These are phyloP conservation scores for Hucho hucho DNA, from an alignment of 2,113 vertebrate species.

Conservation along the genomic window DNA sequence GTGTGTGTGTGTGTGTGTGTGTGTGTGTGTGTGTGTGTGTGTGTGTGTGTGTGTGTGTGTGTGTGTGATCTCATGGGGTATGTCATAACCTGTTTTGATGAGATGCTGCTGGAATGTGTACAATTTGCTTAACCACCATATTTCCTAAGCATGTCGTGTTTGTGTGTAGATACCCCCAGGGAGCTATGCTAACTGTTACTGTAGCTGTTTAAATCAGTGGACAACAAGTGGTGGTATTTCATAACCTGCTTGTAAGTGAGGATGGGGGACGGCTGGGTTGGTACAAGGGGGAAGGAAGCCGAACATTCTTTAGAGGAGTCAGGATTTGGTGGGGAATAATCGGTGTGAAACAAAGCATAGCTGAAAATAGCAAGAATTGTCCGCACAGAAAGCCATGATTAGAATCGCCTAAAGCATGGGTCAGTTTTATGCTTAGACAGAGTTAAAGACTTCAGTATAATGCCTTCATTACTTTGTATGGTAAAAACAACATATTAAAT, in stretches of 20 bases:
- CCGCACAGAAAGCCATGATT: slow-evolving; percentile 15
- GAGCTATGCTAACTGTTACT: no score
- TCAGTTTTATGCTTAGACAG: not conserved
- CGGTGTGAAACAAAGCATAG: slow-evolving; percentile 57
- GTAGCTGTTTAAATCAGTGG: slow-evolving; percentile 33
- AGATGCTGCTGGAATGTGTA: slow-evolving; percentile 3
- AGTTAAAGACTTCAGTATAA: not conserved
- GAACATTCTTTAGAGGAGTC: slow-evolving; percentile 67
- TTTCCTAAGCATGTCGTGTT: not conserved
- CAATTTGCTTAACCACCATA: slow-evolving; percentile 8
- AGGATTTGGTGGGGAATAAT: slow-evolving; percentile 65
- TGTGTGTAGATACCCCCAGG: not conserved
- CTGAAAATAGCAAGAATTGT: slow-evolving; percentile 61
- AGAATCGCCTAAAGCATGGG: not conserved
- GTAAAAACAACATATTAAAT: not conserved
- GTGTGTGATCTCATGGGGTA: slow-evolving; percentile 10
- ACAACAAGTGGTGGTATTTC: slow-evolving; percentile 42
- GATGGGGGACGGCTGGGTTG: slow-evolving; percentile 18
- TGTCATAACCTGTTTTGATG: no score
- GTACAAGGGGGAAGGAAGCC: slow-evolving; percentile 63
- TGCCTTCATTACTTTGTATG: not conserved
- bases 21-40: slow-evolving; percentile 6
- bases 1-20: not conserved
- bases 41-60: slow-evolving; percentile 29
- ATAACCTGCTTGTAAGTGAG: slow-evolving; percentile 46